Conservation (phyloP, 2,113 vertebrate species). For the Caretta caretta region DNA sequence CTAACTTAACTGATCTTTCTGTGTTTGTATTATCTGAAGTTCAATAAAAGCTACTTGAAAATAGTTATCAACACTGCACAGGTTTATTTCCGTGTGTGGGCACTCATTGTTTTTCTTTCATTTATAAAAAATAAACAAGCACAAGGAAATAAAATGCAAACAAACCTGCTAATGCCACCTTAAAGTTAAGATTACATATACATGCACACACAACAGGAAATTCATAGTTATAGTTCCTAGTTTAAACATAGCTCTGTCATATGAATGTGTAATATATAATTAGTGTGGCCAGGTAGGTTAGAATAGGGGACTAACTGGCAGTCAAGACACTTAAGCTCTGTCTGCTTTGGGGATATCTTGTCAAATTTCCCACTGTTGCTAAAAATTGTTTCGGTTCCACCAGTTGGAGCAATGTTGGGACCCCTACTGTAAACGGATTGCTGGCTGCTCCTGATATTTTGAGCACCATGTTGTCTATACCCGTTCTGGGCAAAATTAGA, state of each 20-base stretch:
- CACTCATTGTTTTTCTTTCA: accelerated
- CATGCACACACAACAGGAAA: background rate
- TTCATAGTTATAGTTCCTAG: conserved; percentile 21
- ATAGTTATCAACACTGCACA: background rate
- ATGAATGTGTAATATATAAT: conserved; percentile 63
- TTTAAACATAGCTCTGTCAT: conserved; percentile 64
- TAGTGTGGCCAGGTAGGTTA: conserved; percentile 57
- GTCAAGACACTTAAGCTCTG: background rate
- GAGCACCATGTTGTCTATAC: background rate
- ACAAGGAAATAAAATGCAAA: background rate
- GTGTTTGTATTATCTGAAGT: background rate
- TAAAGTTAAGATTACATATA: background rate
- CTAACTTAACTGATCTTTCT: background rate
- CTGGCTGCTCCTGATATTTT: accelerated
- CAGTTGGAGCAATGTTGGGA: background rate
- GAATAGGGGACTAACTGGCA: conserved; percentile 35
- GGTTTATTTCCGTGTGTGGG: background rate
- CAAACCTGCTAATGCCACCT: background rate
- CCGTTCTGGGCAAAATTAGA: background rate
- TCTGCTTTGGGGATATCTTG: accelerated
- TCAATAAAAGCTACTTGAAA: accelerated
- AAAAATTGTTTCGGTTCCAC: background rate
- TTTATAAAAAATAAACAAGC: background rate
- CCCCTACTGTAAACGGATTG: background rate
- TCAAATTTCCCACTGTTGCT: background rate